Evolutionary conservation across 2,113 vertebrate species (phyloP).

Genomic region (Eonycteris spelaea): DNA sequence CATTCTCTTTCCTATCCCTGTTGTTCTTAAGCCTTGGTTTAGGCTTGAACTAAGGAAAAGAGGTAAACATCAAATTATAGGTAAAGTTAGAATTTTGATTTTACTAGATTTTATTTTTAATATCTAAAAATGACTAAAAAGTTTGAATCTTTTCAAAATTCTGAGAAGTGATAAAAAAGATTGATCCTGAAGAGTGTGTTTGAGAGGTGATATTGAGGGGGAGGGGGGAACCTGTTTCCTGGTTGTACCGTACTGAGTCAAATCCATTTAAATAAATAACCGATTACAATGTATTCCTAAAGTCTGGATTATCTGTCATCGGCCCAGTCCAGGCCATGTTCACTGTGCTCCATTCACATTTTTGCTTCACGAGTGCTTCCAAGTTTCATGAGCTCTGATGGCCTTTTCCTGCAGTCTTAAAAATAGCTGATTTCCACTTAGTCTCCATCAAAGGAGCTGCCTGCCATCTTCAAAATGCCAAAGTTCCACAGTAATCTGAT

Average conservation of each 20-base stretch:
- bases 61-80: background rate
- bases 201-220: background rate
- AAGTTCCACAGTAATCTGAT: background rate
- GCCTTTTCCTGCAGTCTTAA: background rate
- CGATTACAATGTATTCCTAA: background rate
- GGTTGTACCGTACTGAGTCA: background rate
- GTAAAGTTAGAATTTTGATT: background rate
- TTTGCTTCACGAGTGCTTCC: background rate
- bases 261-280: background rate
- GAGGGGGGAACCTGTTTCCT: background rate
- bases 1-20: background rate
- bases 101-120: background rate
- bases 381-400: background rate
- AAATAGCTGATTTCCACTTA: background rate
- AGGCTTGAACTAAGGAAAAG: background rate
- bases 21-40: background rate
- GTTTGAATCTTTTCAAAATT: background rate
- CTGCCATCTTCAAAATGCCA: background rate
- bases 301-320: background rate
- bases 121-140: background rate
- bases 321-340: background rate
- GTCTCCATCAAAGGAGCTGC: background rate
- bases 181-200: background rate
- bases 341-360: background rate
- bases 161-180: background rate